Conservation (phyloP, 2,113 vertebrate genomes). For the Thunnus maccoyii region DNA sequence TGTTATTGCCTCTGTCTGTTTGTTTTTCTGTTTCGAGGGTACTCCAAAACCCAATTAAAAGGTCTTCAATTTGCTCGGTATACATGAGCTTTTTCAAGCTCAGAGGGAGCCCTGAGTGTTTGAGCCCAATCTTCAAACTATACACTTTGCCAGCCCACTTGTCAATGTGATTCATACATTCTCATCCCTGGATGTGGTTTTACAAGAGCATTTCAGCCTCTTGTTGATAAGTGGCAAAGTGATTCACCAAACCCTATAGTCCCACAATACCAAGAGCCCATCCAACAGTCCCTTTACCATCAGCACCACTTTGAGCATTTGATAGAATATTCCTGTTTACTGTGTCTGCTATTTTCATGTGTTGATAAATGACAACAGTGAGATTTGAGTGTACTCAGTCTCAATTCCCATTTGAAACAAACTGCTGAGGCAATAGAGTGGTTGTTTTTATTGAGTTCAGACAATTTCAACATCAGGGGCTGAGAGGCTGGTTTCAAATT, state of each 20-base stretch:
- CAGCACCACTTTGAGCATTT: slow-evolving; percentile 50
- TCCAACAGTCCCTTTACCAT: slow-evolving; percentile 49
- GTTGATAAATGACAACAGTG: slow-evolving; percentile 58
- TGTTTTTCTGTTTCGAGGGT: slow-evolving; percentile 65
- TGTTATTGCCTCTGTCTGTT: slow-evolving; percentile 71
- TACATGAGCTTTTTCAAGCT: slow-evolving; percentile 46
- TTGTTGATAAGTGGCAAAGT: slow-evolving; percentile 67
- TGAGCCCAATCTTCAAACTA: slow-evolving; percentile 49
- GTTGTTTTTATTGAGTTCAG: slow-evolving; percentile 50
- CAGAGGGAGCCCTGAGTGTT: slow-evolving; percentile 32
- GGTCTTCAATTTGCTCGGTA: slow-evolving; percentile 59
- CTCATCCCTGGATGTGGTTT: slow-evolving; percentile 54
- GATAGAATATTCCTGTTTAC: slow-evolving; percentile 55
- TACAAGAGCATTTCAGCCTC: slow-evolving; percentile 65
- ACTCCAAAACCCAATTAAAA: slow-evolving; percentile 74
- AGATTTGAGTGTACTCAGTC: slow-evolving; percentile 57
- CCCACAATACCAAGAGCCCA: slow-evolving; percentile 46
- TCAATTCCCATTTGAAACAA: slow-evolving; percentile 40
- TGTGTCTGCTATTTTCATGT: slow-evolving; percentile 39
- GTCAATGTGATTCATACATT: slow-evolving; percentile 59
- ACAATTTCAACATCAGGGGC: slow-evolving; percentile 26
- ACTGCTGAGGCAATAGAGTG: slow-evolving; percentile 51
- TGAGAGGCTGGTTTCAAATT: slow-evolving; percentile 37
- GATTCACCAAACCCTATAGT: slow-evolving; percentile 52
- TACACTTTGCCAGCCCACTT: slow-evolving; percentile 56